These are phyloP conservation scores for Epizoanthus stellaris DNA, from an alignment of 92 coral and sea anemone genomes.

Conservation along the genomic window DNA sequence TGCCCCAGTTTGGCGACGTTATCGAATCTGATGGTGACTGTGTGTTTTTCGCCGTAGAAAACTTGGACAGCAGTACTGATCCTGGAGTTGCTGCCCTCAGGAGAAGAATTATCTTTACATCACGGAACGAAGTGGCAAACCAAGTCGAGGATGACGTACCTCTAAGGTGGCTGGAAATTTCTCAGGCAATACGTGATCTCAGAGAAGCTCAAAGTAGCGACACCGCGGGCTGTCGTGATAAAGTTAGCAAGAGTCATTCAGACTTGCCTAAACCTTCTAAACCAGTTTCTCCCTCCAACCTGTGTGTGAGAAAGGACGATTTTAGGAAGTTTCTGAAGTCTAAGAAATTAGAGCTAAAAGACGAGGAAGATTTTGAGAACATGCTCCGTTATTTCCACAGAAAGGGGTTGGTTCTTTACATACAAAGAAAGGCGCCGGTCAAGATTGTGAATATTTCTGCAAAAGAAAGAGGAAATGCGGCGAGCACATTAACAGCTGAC, in stretches of 20 bases:
- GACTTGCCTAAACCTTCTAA: background rate
- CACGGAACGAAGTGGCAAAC: background rate
- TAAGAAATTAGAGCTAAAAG: slow-evolving; percentile 7
- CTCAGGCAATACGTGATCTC: slow-evolving; percentile 10
- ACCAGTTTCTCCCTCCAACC: background rate
- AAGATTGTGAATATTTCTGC: background rate
- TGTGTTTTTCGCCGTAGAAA: slow-evolving; percentile 21
- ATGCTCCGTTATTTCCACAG: slow-evolving; percentile 24
- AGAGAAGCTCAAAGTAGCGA: slow-evolving; percentile 1
- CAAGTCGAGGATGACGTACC: slow-evolving; percentile 11
- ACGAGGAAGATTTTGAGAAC: slow-evolving; percentile 13
- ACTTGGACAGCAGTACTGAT: background rate
- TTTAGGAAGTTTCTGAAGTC: background rate
- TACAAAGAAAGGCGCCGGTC: slow-evolving; percentile 16
- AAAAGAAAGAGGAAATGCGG: background rate
- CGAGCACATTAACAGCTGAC: slow-evolving; percentile 1
- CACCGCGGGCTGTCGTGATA: too few species aligned
- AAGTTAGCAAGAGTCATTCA: background rate
- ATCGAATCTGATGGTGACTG: slow-evolving; percentile 14
- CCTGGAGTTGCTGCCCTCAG: slow-evolving; percentile 1
- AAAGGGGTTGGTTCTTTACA: slow-evolving; percentile 15
- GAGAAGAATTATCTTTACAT: background rate
- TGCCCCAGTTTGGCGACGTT: slow-evolving; percentile 19
- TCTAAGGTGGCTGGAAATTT: slow-evolving; percentile 8
- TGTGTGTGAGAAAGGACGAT: slow-evolving; percentile 3